phyloP scores from a whole-genome alignment of 2,888 invertebrate genomes.

The Agrotis clavis region DNA sequence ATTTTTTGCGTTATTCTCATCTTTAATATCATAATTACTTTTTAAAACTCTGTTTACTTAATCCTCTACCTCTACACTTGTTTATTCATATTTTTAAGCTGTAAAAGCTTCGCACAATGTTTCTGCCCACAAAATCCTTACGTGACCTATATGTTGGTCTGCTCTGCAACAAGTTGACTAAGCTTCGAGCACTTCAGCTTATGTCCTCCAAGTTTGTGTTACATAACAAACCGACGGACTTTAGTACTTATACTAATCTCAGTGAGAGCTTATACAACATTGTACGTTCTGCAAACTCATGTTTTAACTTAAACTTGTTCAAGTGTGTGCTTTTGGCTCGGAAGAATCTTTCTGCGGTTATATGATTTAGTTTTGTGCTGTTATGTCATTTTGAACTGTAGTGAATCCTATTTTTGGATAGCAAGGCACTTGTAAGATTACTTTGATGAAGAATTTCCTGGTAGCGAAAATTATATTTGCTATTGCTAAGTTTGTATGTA shows the following conservation, averaged over 20 bases:
- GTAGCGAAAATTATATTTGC: too few relatives aligned
- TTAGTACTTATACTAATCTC: constrained; percentile 12
- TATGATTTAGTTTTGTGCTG: neutral
- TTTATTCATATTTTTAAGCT: neutral
- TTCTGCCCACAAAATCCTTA: constrained; percentile 1
- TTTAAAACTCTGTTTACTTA: neutral
- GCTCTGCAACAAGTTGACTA: constrained; percentile 31
- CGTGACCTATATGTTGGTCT: constrained; percentile 1
- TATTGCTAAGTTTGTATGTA: too few relatives aligned
- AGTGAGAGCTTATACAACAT: neutral
- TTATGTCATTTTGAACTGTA: neutral
- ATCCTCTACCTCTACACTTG: neutral
- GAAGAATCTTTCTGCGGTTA: neutral
- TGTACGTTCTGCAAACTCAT: constrained; percentile 14
- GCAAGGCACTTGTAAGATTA: neutral
- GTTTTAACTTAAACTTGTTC: neutral
- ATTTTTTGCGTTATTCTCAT: neutral
- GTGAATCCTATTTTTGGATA: neutral
- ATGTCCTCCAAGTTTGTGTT: constrained; percentile 17
- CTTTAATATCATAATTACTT: neutral
- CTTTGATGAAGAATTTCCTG: too few relatives aligned
- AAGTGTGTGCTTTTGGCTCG: neutral
- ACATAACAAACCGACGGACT: constrained; percentile 21
- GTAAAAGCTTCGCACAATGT: neutral
- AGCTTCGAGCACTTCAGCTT: constrained; percentile 21